Evolutionary conservation across 64 coral and sea anemone genomes (phyloP), one percentile per base, ranked within the genome.

Genomic region (Dendronephthya gigantea): DNA sequence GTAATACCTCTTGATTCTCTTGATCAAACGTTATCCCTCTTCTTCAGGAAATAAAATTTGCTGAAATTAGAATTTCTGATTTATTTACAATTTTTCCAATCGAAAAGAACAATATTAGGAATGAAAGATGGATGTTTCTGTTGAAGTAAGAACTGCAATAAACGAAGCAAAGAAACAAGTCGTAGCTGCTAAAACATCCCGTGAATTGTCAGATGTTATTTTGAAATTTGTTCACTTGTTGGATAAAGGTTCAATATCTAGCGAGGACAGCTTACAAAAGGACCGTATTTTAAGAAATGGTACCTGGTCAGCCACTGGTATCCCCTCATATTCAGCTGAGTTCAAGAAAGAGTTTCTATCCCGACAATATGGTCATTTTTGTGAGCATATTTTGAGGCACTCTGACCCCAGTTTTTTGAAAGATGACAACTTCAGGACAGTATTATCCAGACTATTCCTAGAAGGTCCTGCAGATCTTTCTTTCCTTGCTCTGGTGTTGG

Each of bases 391-490:
- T 79, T 34, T 79, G 32, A 79, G 4, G 4, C 13, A 1, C 16
- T 4, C 29, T 34, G 72, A 79, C 15, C 72, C 72, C 12, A 34
- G 72, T 79, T 13, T 79, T 29, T 39, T 79, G 37, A 29, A 79
- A 36, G 72, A 79, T 79, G 36, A 1, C 15, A 79, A 79, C 37
- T 95, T 92, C 83, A 90, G 89, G 12, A 74, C 76, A 50, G 56
- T 86, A 40, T 82, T 90, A 48, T 48, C 79, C 14, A 51, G 72
- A 11, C 68, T 86, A 12, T 92, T 92, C 35, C 29, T 30, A 34
- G 38, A 89, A 51, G 94, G 94, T 17, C 94, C 94, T 29, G 84
- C 85, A 27, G 59, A 88, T 4, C 88, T 92, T 9, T 84, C 84
- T 22, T 86, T 96, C 75, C 37, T 90, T 33, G 91, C 86, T 30